Percentiles rank a stretch among this genome's conserved stretches.
phyloP scores from a whole-genome alignment of 2,888 invertebrate genomes.

The Synergus japonicus region DNA sequence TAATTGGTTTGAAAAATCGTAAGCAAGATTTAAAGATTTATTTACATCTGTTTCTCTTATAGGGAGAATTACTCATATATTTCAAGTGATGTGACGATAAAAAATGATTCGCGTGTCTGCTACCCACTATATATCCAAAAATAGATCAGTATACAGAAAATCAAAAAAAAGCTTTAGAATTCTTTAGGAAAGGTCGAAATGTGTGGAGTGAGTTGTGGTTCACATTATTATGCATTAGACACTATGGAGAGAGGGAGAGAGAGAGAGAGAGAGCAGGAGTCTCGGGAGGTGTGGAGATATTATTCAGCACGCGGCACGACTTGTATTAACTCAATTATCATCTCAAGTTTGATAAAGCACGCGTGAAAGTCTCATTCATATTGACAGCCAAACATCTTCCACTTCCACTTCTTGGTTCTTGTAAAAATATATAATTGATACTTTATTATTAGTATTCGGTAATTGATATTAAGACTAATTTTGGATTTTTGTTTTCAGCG shows the following conservation, averaged over 20 bases:
- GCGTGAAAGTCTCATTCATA: slow-evolving; percentile 63
- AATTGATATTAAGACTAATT: no score
- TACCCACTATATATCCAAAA: neutral
- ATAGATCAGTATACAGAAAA: neutral
- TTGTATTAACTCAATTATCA: slow-evolving; percentile 66
- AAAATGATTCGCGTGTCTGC: slow-evolving; percentile 14
- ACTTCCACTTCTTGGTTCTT: no score
- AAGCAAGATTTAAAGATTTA: neutral
- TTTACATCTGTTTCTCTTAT: neutral
- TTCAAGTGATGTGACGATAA: slow-evolving; percentile 20
- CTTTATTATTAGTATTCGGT: no score
- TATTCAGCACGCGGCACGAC: slow-evolving; percentile 55
- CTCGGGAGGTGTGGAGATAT: slow-evolving; percentile 53
- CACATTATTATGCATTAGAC: neutral
- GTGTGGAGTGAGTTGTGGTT: neutral
- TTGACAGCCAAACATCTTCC: slow-evolving; percentile 55
- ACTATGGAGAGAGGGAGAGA: neutral
- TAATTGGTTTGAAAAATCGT: neutral
- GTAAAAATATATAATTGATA: no score
- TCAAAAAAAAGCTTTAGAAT: slow-evolving; percentile 14
- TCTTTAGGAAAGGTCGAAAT: neutral
- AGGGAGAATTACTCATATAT: neutral
- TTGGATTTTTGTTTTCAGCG: slow-evolving; percentile 54
- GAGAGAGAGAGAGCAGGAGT: neutral
- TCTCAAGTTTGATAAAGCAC: slow-evolving; percentile 62